phyloP scores from a whole-genome alignment of 2,113 vertebrate species.

The Catharus fuscescens region DNA sequence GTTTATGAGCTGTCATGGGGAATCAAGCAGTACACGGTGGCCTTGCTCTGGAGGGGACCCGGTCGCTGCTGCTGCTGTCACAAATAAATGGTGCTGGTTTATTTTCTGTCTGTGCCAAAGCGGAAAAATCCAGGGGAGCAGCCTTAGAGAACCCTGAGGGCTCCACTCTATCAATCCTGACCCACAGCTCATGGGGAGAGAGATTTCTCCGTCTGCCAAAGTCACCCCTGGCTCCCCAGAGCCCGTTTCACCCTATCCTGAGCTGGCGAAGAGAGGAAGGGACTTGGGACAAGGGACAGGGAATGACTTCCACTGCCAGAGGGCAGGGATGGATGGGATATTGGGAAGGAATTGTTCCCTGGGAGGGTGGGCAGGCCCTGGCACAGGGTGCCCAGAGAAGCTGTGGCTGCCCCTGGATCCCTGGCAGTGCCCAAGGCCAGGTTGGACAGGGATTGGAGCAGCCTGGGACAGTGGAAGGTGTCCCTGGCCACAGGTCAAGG shows the following conservation, averaged over 20 bases:
- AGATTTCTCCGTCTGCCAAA: not conserved
- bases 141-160: fast-evolving
- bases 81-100: not conserved
- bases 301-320: not conserved
- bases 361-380: not conserved
- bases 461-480: not conserved
- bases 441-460: not conserved
- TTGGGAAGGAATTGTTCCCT: not conserved
- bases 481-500: not conserved
- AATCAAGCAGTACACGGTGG: not conserved
- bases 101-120: not conserved
- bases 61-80: not conserved
- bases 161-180: not conserved
- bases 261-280: not conserved
- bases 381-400: not conserved
- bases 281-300: not conserved
- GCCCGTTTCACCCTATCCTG: not conserved
- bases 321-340: not conserved
- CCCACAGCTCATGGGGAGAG: fast-evolving
- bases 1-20: not conserved
- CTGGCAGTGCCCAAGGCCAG: not conserved
- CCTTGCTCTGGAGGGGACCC: not conserved
- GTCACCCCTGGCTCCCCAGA: not conserved
- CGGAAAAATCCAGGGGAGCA: not conserved
- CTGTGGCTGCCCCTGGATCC: not conserved